Percentiles rank a stretch among this genome's conserved stretches.
These are phyloP conservation scores for Rhombomys opimus DNA, from an alignment of 2,113 vertebrate species.

Conservation along the genomic window DNA sequence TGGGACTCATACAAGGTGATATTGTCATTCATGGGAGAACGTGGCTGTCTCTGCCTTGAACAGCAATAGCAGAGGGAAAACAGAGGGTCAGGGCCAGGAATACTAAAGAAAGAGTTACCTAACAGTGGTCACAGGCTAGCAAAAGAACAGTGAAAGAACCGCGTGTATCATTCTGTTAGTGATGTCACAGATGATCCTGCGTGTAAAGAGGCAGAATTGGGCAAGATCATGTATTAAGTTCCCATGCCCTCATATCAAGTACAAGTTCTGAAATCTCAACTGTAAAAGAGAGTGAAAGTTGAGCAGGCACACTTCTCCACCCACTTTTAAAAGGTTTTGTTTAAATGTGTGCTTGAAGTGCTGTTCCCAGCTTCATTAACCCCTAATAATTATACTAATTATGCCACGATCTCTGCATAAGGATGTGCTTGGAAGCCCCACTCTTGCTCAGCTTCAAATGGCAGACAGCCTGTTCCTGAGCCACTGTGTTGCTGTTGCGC, in stretches of 20 bases:
- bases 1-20: not conserved
- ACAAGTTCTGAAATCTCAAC: constrained; percentile 1
- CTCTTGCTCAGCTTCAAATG: not conserved
- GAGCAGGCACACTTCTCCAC: constrained; percentile 43
- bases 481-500: not conserved
- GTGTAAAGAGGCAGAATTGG: not conserved
- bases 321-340: constrained; percentile 60
- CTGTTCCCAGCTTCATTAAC: constrained; percentile 67
- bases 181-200: not conserved
- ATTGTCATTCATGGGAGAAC: not conserved
- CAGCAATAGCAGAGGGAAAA: fast-evolving
- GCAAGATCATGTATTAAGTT: fast-evolving
- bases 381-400: constrained; percentile 73
- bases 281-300: not conserved
- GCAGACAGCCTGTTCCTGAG: not conserved
- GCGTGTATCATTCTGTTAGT: not conserved
- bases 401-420: not conserved
- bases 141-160: fast-evolving
- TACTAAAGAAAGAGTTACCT: not conserved
- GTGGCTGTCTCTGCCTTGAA: not conserved
- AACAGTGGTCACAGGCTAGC: not conserved
- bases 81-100: not conserved
- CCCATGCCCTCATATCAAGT: not conserved
- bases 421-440: not conserved
- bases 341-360: constrained; percentile 36